These are phyloP conservation scores for Heliconius ethilla DNA, from an alignment of 2,888 invertebrate species.

Conservation along the genomic window DNA sequence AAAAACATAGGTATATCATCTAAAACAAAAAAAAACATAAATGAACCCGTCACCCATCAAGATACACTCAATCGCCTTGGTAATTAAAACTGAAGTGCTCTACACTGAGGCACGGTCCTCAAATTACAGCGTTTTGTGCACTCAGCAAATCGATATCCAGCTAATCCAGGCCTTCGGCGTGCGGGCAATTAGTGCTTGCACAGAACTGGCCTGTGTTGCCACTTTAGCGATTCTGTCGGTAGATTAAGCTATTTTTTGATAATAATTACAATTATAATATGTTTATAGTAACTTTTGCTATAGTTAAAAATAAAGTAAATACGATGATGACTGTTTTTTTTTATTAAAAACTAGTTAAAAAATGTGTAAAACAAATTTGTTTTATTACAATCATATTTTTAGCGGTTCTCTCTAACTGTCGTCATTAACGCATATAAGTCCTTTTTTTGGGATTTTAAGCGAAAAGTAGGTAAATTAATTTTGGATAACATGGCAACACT, in stretches of 20 bases:
- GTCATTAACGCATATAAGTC: rapidly evolving
- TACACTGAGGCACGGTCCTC: conserved; percentile 32
- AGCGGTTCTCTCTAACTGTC: not conserved
- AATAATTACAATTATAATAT: not conserved
- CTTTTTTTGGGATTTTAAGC: not conserved
- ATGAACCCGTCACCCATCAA: conserved; percentile 21
- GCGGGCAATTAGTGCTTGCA: conserved; percentile 65
- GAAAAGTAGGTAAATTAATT: not conserved
- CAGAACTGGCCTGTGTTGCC: conserved; percentile 56
- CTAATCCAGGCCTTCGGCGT: conserved; percentile 59
- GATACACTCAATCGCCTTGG: conserved; percentile 26
- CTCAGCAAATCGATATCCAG: conserved; percentile 53
- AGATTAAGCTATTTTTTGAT: not conserved
- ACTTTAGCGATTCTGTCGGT: not conserved
- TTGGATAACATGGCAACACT: not conserved
- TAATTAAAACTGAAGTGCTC: conserved; percentile 35
- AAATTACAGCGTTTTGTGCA: conserved; percentile 40
- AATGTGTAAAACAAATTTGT: not conserved
- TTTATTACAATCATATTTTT: not conserved
- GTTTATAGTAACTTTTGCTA: too few species aligned
- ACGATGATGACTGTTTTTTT: too few species aligned
- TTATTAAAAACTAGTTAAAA: too few species aligned
- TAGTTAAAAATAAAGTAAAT: too few species aligned
- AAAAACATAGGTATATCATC: not conserved
- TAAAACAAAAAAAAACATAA: conserved; percentile 16